Percentiles rank a stretch among this genome's conserved stretches.
These are phyloP conservation scores for Thaumetopoea pityocampa DNA, from an alignment of 1,140 invertebrate species.

Conservation along the genomic window DNA sequence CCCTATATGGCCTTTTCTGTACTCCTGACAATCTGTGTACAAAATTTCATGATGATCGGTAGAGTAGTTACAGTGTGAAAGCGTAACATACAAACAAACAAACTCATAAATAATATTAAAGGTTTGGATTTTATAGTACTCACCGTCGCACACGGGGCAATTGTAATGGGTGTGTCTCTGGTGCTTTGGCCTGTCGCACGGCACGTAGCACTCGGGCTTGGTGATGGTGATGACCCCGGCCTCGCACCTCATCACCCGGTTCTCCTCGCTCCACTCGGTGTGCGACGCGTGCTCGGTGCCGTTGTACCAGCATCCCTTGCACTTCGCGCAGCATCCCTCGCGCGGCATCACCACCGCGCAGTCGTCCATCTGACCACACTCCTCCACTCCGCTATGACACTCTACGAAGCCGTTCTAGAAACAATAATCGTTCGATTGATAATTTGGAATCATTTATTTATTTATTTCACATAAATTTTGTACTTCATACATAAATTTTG, in stretches of 20 bases:
- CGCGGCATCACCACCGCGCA: constrained; percentile 63
- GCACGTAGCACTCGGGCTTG: constrained; percentile 85
- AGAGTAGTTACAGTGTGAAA: no score
- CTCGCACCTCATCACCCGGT: constrained; percentile 83
- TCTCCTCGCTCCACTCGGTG: constrained; percentile 87
- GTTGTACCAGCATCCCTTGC: constrained; percentile 83
- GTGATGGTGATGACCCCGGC: constrained; percentile 90
- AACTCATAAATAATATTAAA: no score
- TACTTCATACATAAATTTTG: no score
- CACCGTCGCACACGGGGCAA: constrained; percentile 87
- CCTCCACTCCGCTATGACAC: constrained; percentile 51
- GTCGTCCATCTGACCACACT: constrained; percentile 59
- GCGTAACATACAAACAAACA: no score
- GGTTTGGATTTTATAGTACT: no score
- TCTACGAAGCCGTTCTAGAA: constrained; percentile 68
- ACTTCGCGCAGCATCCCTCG: constrained; percentile 61
- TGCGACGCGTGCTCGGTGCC: constrained; percentile 84
- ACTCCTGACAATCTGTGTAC: no score
- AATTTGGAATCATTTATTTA: no score
- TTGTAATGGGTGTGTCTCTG: constrained; percentile 82
- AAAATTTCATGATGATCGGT: no score
- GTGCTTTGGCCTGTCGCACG: constrained; percentile 83
- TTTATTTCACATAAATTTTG: no score
- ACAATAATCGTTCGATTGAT: no score
- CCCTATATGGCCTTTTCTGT: no score